Conservation (phyloP, 53 echinoderm and acorn worm species). For the Paracentrotus lividus region DNA sequence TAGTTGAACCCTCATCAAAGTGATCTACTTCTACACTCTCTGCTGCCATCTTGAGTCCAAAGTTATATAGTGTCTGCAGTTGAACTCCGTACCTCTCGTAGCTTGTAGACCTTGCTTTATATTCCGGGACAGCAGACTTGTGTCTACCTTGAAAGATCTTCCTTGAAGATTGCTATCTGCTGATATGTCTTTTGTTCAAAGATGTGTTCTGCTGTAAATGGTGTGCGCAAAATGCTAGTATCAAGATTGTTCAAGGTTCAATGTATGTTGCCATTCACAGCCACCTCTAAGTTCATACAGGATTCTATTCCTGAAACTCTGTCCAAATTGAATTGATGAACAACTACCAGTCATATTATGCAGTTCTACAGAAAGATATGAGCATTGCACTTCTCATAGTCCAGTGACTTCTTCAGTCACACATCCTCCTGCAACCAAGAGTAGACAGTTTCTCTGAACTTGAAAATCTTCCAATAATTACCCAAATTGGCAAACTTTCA, state of each 20-base stretch:
- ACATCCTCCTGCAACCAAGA: not conserved
- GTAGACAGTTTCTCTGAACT: not conserved
- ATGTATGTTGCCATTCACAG: not conserved
- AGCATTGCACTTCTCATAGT: not conserved
- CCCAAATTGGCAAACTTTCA: not conserved
- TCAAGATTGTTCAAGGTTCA: not conserved
- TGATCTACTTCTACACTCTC: constrained; percentile 49
- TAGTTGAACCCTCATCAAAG: constrained; percentile 36
- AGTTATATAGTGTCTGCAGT: not conserved
- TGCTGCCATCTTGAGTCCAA: constrained; percentile 36
- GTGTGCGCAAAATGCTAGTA: not conserved
- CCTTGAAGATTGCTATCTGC: not conserved
- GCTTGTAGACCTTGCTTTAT: not conserved
- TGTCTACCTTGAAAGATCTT: not conserved
- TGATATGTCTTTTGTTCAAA: not conserved
- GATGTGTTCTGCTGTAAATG: not conserved
- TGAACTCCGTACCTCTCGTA: not conserved
- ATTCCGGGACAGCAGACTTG: not conserved
- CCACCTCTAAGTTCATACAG: not conserved
- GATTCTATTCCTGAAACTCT: too few relatives aligned
- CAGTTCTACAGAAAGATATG: not conserved
- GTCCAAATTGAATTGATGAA: not conserved
- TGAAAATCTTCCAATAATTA: not conserved
- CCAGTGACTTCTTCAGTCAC: not conserved
- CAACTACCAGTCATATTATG: not conserved